phyloP scores from a whole-genome alignment of 2,113 vertebrate species.

The Sinocyclocheilus rhinocerous region DNA sequence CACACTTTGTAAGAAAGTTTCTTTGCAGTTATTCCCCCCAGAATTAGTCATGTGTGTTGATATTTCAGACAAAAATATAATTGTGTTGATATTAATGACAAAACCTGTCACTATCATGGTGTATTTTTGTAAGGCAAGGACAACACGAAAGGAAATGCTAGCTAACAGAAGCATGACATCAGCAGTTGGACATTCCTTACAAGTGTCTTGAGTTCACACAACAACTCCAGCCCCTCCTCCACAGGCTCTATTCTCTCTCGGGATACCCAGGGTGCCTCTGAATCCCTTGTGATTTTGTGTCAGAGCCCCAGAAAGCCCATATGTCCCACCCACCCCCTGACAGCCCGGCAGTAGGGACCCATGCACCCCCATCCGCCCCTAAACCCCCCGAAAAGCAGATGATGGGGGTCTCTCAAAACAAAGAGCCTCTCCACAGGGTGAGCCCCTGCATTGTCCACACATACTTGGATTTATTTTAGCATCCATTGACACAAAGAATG shows the following conservation, averaged over 20 bases:
- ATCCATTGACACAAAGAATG: constrained; percentile 61
- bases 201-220: constrained; percentile 5
- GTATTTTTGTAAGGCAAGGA: not conserved
- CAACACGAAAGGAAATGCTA: not conserved
- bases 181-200: not conserved
- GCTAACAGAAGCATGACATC: not conserved
- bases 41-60: not conserved
- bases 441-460: constrained; percentile 62
- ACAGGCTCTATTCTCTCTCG: constrained; percentile 4
- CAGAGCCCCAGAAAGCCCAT: constrained; percentile 55
- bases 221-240: not conserved
- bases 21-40: not conserved
- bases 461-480: constrained; percentile 65
- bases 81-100: too few species aligned
- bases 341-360: constrained; percentile 55
- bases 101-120: not conserved
- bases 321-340: constrained; percentile 58
- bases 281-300: constrained; percentile 48
- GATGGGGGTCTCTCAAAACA: constrained; percentile 64
- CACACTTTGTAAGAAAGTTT: too few species aligned
- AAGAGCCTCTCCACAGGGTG: constrained; percentile 58
- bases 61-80: not conserved
- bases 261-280: constrained; percentile 37
- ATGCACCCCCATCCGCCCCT: constrained; percentile 32
- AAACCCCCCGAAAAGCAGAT: constrained; percentile 51